These are phyloP conservation scores for Helicorthomorpha holstii DNA, from an alignment of 1,140 invertebrate species.

Conservation along the genomic window DNA sequence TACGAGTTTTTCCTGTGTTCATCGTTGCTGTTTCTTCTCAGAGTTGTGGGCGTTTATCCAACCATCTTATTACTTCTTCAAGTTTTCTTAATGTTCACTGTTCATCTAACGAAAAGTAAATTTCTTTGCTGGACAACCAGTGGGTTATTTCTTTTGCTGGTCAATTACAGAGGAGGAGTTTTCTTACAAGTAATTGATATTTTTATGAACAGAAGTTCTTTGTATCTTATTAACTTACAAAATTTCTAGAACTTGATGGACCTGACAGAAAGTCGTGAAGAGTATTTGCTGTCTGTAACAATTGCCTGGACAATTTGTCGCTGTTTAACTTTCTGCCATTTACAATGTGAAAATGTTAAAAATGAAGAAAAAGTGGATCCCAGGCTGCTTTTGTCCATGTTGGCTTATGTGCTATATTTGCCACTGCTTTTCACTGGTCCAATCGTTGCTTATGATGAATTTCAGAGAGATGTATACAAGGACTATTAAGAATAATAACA, in stretches of 20 bases:
- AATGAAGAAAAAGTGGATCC: conserved; percentile 16
- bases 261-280: conserved; percentile 18
- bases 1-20: conserved; percentile 16
- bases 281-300: conserved; percentile 26
- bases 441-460: conserved; percentile 52
- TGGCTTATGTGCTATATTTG: conserved; percentile 58
- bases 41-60: conserved; percentile 19
- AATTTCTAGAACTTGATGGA: conserved; percentile 8
- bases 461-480: conserved; percentile 29
- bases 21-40: conserved; percentile 17
- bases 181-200: conserved; percentile 18
- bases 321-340: conserved; percentile 31
- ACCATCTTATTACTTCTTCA: conserved; percentile 22
- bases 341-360: conserved; percentile 25
- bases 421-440: conserved; percentile 61
- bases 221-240: not conserved
- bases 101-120: conserved; percentile 21
- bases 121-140: conserved; percentile 23
- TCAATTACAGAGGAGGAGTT: conserved; percentile 21
- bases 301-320: conserved; percentile 36
- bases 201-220: conserved; percentile 11
- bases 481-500: not conserved
- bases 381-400: conserved; percentile 26
- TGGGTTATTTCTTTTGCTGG: conserved; percentile 18
- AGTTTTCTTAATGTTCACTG: conserved; percentile 22